These are phyloP conservation scores for Stegophylla sp. DNA, from an alignment of 2,888 invertebrate genomes.

Conservation along the genomic window DNA sequence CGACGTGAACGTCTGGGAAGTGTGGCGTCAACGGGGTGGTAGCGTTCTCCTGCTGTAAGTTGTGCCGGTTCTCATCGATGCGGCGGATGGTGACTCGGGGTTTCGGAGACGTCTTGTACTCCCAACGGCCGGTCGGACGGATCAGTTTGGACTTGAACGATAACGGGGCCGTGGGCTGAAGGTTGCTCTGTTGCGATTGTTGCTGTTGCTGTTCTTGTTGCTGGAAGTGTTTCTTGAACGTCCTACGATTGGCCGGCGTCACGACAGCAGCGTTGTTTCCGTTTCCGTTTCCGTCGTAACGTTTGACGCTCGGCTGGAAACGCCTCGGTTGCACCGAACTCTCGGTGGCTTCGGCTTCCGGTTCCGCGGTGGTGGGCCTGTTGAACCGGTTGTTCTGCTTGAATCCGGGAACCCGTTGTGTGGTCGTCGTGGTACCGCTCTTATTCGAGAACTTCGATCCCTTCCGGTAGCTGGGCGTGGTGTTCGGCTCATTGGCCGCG, in stretches of 20 bases:
- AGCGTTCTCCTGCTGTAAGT: conserved; percentile 60
- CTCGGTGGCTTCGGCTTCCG: conserved; percentile 63
- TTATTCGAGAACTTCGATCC: conserved; percentile 60
- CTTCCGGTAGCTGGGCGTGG: conserved; percentile 43
- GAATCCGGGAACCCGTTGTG: conserved; percentile 62
- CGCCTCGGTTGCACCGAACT: conserved; percentile 62
- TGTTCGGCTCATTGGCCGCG: conserved; percentile 32
- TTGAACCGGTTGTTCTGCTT: conserved; percentile 65
- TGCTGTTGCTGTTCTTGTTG: conserved; percentile 58
- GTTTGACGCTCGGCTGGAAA: conserved; percentile 62
- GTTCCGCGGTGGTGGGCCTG: conserved; percentile 67
- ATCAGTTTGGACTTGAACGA: conserved; percentile 83
- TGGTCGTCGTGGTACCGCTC: conserved; percentile 62
- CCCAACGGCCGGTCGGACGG: conserved; percentile 85
- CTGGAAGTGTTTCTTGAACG: conserved; percentile 41
- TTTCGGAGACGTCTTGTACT: conserved; percentile 87
- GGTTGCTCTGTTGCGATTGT: conserved; percentile 60
- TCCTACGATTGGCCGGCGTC: conserved; percentile 34
- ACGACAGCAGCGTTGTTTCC: conserved; percentile 23
- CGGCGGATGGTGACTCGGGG: conserved; percentile 83
- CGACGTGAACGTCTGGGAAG: conserved; percentile 63
- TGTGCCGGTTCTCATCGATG: conserved; percentile 67
- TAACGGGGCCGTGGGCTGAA: conserved; percentile 68
- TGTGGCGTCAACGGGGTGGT: conserved; percentile 65
- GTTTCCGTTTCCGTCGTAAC: conserved; percentile 49